These are phyloP conservation scores for Agapornis roseicollis DNA, from an alignment of 2,113 vertebrate genomes.

Conservation along the genomic window DNA sequence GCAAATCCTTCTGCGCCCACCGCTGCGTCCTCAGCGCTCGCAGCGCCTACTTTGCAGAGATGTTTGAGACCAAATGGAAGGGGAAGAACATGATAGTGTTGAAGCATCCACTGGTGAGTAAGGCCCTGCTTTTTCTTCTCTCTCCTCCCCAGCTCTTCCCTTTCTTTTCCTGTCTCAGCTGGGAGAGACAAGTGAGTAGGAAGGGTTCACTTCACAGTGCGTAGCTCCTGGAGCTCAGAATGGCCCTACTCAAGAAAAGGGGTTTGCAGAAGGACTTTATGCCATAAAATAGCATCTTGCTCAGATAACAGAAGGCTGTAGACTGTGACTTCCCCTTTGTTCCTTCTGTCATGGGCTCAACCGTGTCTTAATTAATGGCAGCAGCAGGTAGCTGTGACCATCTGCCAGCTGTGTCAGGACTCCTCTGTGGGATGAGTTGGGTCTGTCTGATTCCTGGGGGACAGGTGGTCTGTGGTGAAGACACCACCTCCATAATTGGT, in stretches of 20 bases:
- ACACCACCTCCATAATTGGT: slow-evolving; percentile 4
- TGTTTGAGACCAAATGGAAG: slow-evolving; percentile 96
- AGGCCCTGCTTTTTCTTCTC: neutral
- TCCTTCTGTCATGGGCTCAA: neutral
- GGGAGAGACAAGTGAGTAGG: neutral
- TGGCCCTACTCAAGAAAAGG: neutral
- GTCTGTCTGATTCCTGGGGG: slow-evolving; percentile 18
- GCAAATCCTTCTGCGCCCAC: slow-evolving; percentile 87
- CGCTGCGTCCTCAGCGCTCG: slow-evolving; percentile 89
- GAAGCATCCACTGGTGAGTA: slow-evolving; percentile 90
- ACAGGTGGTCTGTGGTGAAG: slow-evolving; percentile 43
- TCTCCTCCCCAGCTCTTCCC: neutral
- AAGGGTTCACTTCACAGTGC: neutral
- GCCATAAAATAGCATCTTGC: neutral
- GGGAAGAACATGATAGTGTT: slow-evolving; percentile 88
- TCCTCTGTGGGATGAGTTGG: neutral
- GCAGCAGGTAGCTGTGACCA: slow-evolving; percentile 14
- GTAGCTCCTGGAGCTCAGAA: neutral
- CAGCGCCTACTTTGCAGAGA: slow-evolving; percentile 91
- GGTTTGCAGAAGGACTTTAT: neutral
- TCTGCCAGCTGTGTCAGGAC: neutral
- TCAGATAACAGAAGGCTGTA: neutral
- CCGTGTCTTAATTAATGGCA: neutral
- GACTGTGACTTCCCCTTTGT: neutral
- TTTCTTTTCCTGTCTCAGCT: neutral